Percentiles rank a stretch among this genome's conserved stretches.
These are phyloP conservation scores for Climacteris rufus DNA, from an alignment of 2,113 vertebrate genomes.

Conservation along the genomic window DNA sequence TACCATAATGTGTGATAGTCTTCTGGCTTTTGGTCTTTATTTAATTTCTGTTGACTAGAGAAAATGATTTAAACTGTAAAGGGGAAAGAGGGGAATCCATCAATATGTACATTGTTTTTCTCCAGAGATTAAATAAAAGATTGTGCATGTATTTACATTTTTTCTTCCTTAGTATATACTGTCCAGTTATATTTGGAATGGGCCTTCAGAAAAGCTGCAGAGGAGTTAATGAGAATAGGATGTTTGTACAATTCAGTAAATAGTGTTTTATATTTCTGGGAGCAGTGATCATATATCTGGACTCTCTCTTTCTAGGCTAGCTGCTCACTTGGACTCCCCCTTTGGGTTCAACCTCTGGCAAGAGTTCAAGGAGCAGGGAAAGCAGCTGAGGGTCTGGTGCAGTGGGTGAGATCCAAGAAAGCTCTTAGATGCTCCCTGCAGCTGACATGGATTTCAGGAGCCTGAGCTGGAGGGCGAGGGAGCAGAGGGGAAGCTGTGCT, in stretches of 20 bases:
- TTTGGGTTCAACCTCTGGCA: slow-evolving; percentile 31
- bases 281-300: slow-evolving; percentile 32
- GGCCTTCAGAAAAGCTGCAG: slow-evolving; percentile 31
- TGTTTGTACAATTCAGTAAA: slow-evolving; percentile 67
- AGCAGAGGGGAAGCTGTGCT: background rate
- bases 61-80: slow-evolving; percentile 8
- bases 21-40: background rate
- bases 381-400: slow-evolving; percentile 36
- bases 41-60: background rate
- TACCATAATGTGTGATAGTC: background rate
- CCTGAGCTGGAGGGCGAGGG: background rate
- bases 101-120: slow-evolving; percentile 5
- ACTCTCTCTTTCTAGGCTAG: slow-evolving; percentile 9
- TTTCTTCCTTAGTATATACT: slow-evolving; percentile 34
- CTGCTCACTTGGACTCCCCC: background rate
- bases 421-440: slow-evolving; percentile 32
- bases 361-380: slow-evolving; percentile 3
- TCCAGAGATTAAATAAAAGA: slow-evolving; percentile 48
- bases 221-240: slow-evolving; percentile 63
- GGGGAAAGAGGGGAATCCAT: background rate
- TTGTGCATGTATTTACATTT: slow-evolving; percentile 61
- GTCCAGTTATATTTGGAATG: slow-evolving; percentile 56
- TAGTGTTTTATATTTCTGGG: slow-evolving; percentile 65
- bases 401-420: slow-evolving; percentile 38
- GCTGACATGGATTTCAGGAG: background rate